Evolutionary conservation across 2,797 vertebrate genomes (phyloP).

Genomic region (Jordanella pulchra): DNA sequence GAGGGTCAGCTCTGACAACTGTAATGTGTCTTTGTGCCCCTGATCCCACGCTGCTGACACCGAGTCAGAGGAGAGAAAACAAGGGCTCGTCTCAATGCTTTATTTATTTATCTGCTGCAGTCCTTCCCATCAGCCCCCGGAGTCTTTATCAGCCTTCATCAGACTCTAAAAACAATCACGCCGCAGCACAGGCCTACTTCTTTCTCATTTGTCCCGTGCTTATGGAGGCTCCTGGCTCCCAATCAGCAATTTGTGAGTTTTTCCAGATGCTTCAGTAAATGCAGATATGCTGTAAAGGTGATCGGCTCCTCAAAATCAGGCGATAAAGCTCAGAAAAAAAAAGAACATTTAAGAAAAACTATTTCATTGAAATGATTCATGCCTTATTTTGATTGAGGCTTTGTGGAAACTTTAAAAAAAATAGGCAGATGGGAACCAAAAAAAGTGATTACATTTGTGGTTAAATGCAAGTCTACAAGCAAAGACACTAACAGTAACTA

Average conservation of each 20-base stretch:
- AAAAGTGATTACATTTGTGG: slow-evolving; percentile 13
- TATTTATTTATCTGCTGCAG: slow-evolving; percentile 61
- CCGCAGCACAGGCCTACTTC: slow-evolving; percentile 28
- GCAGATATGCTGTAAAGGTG: slow-evolving; percentile 38
- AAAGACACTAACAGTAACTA: not conserved
- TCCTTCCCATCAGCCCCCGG: slow-evolving; percentile 49
- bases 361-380: not conserved
- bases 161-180: slow-evolving; percentile 58
- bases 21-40: slow-evolving; percentile 74
- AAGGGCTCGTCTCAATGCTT: slow-evolving; percentile 69
- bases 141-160: slow-evolving; percentile 54
- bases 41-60: slow-evolving; percentile 70
- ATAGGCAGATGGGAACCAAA: not conserved
- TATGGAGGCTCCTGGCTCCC: slow-evolving; percentile 53
- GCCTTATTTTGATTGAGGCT: slow-evolving; percentile 10
- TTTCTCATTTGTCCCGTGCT: slow-evolving; percentile 53
- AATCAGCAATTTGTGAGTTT: slow-evolving; percentile 64
- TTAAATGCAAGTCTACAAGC: no score
- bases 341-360: not conserved
- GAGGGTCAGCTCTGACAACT: slow-evolving; percentile 52
- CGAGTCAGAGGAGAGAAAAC: slow-evolving; percentile 73
- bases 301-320: slow-evolving; percentile 11
- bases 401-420: slow-evolving; percentile 6
- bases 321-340: not conserved
- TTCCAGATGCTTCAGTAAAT: slow-evolving; percentile 62